Percentiles rank a stretch among this genome's conserved stretches.
Conservation (phyloP, 2,888 invertebrate genomes). For the Drosophila atroscutellata region DNA sequence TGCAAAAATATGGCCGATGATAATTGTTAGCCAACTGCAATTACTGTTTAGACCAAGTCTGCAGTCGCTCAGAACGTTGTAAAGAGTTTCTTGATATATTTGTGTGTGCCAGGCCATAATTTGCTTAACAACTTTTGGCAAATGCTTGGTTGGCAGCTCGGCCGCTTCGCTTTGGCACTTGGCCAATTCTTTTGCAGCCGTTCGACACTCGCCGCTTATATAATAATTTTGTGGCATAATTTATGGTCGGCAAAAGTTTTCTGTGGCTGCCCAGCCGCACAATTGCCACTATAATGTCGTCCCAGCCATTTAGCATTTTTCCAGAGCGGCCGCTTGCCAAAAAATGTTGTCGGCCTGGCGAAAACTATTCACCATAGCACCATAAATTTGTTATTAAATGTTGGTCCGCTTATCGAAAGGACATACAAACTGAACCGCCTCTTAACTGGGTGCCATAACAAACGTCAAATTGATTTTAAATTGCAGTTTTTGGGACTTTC, state of each 20-base stretch:
- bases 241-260: constrained; percentile 75
- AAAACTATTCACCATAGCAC: constrained; percentile 67
- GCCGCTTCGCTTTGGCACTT: constrained; percentile 49
- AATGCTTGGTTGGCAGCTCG: constrained; percentile 45
- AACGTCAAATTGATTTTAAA: constrained; percentile 78
- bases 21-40: constrained; percentile 41
- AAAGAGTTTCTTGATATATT: constrained; percentile 18
- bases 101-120: constrained; percentile 65
- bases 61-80: constrained; percentile 6
- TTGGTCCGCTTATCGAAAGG: constrained; percentile 61
- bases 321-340: constrained; percentile 48
- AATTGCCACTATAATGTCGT: constrained; percentile 74
- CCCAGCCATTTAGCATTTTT: constrained; percentile 66
- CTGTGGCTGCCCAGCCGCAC: constrained; percentile 71
- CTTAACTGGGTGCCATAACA: constrained; percentile 32
- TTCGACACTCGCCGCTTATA: constrained; percentile 73
- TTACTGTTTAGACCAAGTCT: constrained; percentile 24
- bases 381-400: constrained; percentile 72
- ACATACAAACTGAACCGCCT: constrained; percentile 55
- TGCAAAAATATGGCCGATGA: constrained; percentile 39
- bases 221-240: constrained; percentile 77
- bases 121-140: constrained; percentile 78
- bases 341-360: constrained; percentile 56
- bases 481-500: constrained; percentile 48
- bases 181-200: constrained; percentile 66